These are phyloP conservation scores for Indicator indicator DNA, from an alignment of 2,113 vertebrate species.

Conservation along the genomic window DNA sequence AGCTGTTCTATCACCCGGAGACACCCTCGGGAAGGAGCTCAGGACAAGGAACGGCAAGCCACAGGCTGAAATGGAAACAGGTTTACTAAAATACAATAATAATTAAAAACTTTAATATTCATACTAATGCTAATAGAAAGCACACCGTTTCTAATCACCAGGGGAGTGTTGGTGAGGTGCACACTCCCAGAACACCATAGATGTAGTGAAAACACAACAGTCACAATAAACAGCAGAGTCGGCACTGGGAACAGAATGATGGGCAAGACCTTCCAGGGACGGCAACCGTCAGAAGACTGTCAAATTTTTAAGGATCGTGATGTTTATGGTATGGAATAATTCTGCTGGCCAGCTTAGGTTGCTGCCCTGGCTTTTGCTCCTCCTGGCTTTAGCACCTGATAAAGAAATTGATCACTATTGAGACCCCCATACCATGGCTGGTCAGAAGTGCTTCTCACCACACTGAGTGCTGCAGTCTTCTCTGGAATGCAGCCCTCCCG, in stretches of 20 bases:
- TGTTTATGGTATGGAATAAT: background rate
- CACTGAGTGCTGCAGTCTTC: background rate
- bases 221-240: background rate
- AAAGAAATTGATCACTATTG: background rate
- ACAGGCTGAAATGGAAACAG: background rate
- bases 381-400: background rate
- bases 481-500: background rate
- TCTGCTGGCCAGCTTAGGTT: background rate
- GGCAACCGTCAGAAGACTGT: background rate
- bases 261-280: background rate
- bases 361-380: background rate
- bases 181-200: background rate
- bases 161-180: background rate
- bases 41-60: background rate
- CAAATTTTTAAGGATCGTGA: background rate
- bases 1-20: background rate
- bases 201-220: background rate
- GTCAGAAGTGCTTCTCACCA: background rate
- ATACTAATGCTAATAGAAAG: background rate
- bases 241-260: background rate
- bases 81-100: background rate
- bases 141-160: background rate
- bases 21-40: background rate
- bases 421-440: background rate
- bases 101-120: no score